These are phyloP conservation scores for Chrysemys picta DNA, from an alignment of 2,113 vertebrate species.

Conservation along the genomic window DNA sequence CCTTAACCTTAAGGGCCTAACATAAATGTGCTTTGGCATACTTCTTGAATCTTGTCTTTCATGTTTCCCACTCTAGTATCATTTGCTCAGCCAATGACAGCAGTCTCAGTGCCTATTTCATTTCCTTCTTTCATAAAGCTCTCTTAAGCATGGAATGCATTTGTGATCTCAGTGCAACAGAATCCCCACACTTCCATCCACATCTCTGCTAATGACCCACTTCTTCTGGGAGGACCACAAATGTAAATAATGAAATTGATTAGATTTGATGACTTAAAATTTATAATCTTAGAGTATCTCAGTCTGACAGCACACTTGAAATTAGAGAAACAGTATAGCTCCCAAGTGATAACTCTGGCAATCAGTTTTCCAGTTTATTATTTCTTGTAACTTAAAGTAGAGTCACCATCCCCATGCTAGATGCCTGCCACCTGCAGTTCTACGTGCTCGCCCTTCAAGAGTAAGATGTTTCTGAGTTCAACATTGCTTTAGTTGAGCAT, in stretches of 20 bases:
- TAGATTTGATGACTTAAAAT: neutral
- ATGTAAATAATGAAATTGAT: neutral
- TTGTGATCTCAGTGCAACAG: fast-evolving
- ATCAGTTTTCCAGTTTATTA: neutral
- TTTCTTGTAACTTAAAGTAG: neutral
- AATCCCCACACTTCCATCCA: neutral
- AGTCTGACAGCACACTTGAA: fast-evolving
- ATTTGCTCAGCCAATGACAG: neutral
- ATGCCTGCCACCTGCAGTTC: neutral
- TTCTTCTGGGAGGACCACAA: neutral
- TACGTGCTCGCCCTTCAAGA: neutral
- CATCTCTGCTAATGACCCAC: neutral
- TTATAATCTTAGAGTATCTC: neutral
- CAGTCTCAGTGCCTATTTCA: neutral
- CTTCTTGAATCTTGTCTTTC: neutral
- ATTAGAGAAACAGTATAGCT: neutral
- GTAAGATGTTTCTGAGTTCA: neutral
- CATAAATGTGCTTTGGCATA: neutral
- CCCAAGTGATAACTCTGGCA: neutral
- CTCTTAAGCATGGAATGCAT: neutral
- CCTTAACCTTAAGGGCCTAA: neutral
- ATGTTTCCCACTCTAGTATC: too few relatives aligned
- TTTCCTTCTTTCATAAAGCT: neutral
- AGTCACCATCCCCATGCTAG: neutral
- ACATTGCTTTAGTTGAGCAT: neutral